A percentile compares a stretch with the other conserved stretches of the same genome.
Conservation (phyloP, 2,797 vertebrate species). For the Acanthopagrus latus region DNA sequence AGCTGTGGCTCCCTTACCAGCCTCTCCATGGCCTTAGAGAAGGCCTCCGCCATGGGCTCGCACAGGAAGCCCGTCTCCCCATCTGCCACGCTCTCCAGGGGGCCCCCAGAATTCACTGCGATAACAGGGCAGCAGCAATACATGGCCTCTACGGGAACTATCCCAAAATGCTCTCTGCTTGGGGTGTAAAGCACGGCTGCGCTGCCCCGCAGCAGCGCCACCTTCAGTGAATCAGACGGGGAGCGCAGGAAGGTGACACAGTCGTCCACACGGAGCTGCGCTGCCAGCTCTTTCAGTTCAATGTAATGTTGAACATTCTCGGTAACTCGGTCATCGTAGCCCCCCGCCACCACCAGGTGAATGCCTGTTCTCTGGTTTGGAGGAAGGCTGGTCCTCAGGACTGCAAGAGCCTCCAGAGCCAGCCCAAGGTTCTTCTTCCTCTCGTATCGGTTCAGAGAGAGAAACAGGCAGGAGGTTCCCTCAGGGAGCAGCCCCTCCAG, state of each 20-base stretch:
- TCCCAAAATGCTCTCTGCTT: constrained; percentile 97
- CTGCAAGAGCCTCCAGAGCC: constrained; percentile 89
- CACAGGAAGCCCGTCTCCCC: constrained; percentile 94
- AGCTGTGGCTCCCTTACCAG: constrained; percentile 89
- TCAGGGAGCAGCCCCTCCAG: constrained; percentile 86
- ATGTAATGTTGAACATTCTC: constrained; percentile 94
- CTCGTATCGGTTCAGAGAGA: constrained; percentile 98
- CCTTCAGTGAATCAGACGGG: constrained; percentile 92
- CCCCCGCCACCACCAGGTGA: constrained; percentile 94
- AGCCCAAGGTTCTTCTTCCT: constrained; percentile 94
- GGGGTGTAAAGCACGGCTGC: constrained; percentile 95
- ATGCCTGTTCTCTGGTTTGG: constrained; percentile 83
- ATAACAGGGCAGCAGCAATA: constrained; percentile 94
- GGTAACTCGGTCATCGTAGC: constrained; percentile 92
- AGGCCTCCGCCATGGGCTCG: constrained; percentile 87
- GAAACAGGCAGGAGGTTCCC: constrained; percentile 88
- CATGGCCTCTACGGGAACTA: constrained; percentile 98
- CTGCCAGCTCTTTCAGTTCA: constrained; percentile 88
- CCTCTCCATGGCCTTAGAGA: constrained; percentile 92
- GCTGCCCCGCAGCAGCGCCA: constrained; percentile 87
- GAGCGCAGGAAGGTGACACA: constrained; percentile 93
- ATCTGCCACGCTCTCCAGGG: constrained; percentile 92
- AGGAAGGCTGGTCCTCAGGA: constrained; percentile 83
- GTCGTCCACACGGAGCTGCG: constrained; percentile 83
- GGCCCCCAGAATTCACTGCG: constrained; percentile 95